These are phyloP conservation scores for Drosophila meridiana DNA, from an alignment of 2,888 invertebrate genomes.

Conservation along the genomic window DNA sequence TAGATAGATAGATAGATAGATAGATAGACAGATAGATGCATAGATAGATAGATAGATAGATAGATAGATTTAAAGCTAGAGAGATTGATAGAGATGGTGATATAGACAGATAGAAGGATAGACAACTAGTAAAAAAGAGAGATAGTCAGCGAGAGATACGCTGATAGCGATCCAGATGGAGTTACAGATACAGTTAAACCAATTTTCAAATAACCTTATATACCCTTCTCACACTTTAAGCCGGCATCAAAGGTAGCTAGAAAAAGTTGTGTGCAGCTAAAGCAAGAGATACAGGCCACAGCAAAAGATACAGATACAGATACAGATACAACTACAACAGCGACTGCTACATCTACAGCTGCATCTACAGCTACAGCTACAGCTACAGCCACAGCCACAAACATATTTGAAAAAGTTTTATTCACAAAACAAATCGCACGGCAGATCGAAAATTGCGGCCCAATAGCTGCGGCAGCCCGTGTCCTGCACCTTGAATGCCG, in stretches of 20 bases:
- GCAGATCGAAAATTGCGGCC: constrained; percentile 73
- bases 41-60: too few relatives aligned
- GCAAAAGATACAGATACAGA: constrained; percentile 21
- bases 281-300: constrained; percentile 8
- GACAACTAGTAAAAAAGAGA: too few relatives aligned
- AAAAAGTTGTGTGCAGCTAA: constrained; percentile 51
- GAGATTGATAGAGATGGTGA: neutral
- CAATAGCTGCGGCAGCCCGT: constrained; percentile 49
- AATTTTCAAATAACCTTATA: neutral
- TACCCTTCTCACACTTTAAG: neutral
- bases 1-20: neutral
- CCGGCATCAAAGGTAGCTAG: constrained; percentile 54
- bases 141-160: neutral
- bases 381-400: constrained; percentile 31
- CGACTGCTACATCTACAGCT: constrained; percentile 16
- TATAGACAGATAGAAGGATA: too few relatives aligned
- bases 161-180: neutral
- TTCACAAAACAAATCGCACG: constrained; percentile 77
- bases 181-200: neutral
- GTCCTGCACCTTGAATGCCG: constrained; percentile 48
- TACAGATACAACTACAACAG: constrained; percentile 8
- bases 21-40: too few relatives aligned
- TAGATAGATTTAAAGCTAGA: too few relatives aligned
- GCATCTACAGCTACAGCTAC: constrained; percentile 1
- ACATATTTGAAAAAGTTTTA: constrained; percentile 76